Percentiles rank a stretch among this genome's conserved stretches.
These are phyloP conservation scores for Myopa testacea DNA, from an alignment of 2,888 invertebrate species.

Conservation along the genomic window DNA sequence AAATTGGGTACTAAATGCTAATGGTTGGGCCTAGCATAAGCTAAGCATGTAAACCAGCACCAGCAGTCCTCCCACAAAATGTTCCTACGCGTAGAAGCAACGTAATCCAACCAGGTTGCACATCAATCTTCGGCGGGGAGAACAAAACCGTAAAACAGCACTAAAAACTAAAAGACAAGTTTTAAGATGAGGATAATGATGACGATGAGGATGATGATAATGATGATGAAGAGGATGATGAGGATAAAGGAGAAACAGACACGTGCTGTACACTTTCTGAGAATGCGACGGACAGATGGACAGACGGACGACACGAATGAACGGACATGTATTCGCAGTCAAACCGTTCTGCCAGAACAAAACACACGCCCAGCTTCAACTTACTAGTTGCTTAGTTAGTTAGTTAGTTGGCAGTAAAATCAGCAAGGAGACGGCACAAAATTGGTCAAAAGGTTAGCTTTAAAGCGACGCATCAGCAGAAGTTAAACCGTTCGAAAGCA, in stretches of 20 bases:
- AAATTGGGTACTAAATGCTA: constrained; percentile 21
- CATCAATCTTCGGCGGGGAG: constrained; percentile 1
- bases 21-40: constrained; percentile 4
- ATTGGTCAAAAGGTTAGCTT: constrained; percentile 61
- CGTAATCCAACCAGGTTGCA: not conserved
- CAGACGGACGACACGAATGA: not conserved
- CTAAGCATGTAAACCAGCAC: not conserved
- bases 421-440: constrained; percentile 32
- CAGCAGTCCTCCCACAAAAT: not conserved
- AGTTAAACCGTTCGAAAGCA: not conserved
- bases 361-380: not conserved
- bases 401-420: constrained; percentile 4
- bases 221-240: not conserved
- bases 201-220: too few relatives aligned
- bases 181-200: too few relatives aligned
- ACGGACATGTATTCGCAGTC: not conserved
- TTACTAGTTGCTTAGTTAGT: not conserved
- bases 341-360: not conserved
- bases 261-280: not conserved
- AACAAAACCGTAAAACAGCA: not conserved
- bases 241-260: not conserved
- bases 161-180: not conserved
- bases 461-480: not conserved
- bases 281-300: not conserved
- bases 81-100: not conserved